A percentile compares a stretch with the other conserved stretches of the same genome.
These are phyloP conservation scores for Cathartes aura DNA, from an alignment of 2,113 vertebrate genomes.

Conservation along the genomic window DNA sequence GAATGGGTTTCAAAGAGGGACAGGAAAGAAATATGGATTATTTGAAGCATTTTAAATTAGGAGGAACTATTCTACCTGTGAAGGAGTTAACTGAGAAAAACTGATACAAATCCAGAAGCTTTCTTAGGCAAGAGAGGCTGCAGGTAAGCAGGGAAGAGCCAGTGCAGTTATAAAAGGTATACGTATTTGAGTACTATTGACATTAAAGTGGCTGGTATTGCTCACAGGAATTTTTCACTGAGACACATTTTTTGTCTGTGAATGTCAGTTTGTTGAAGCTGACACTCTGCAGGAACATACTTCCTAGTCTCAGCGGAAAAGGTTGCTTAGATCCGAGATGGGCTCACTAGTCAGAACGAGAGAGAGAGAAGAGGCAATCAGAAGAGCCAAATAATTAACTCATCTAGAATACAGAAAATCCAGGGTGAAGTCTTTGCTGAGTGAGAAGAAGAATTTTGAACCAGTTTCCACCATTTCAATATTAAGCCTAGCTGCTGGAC, in stretches of 20 bases:
- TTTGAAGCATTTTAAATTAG: neutral
- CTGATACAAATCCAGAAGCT: neutral
- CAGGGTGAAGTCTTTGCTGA: neutral
- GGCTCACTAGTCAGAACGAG: neutral
- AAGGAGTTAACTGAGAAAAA: neutral
- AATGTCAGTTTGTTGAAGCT: slow-evolving; percentile 7
- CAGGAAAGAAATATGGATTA: neutral
- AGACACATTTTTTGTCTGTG: neutral
- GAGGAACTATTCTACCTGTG: neutral
- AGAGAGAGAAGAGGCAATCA: neutral
- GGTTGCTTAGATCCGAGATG: neutral
- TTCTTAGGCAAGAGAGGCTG: neutral
- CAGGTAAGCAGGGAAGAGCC: neutral
- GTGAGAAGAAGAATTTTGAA: neutral
- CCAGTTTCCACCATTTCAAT: neutral
- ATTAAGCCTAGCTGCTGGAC: neutral
- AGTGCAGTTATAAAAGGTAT: neutral
- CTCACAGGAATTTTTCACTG: neutral
- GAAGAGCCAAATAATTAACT: neutral
- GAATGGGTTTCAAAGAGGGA: neutral
- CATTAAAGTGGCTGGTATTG: neutral
- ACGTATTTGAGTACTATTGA: neutral
- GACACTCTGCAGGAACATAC: neutral
- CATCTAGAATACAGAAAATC: neutral
- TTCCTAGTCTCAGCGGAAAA: neutral